These are phyloP conservation scores for Pseudomyrmex pallidus DNA, from an alignment of 1,140 invertebrate genomes.

Conservation along the genomic window DNA sequence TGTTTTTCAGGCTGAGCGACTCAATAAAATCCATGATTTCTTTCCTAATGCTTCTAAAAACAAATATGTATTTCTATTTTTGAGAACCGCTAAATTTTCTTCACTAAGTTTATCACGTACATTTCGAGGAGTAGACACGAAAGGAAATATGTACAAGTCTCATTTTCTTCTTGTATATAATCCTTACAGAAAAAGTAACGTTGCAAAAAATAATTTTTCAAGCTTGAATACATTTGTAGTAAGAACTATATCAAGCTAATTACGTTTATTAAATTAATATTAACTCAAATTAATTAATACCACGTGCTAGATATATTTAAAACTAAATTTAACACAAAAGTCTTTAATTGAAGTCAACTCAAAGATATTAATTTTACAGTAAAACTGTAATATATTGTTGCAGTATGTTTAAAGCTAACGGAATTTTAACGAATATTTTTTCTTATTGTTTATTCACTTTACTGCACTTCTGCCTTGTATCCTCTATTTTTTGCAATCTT, in stretches of 20 bases:
- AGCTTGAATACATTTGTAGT: background rate
- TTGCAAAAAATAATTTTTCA: background rate
- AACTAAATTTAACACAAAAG: no score
- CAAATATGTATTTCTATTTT: background rate
- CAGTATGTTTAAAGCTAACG: no score
- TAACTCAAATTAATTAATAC: background rate
- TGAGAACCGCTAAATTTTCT: background rate
- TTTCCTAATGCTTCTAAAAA: background rate
- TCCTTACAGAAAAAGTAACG: no score
- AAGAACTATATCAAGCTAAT: background rate
- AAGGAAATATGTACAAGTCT: background rate
- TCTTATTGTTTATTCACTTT: no score
- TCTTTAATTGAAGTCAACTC: no score
- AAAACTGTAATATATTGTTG: no score
- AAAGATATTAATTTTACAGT: no score
- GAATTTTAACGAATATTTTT: no score
- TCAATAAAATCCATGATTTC: background rate
- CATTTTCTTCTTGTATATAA: background rate
- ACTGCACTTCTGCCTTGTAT: no score
- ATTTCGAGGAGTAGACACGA: no score
- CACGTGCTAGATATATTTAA: background rate
- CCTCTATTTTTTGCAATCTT: no score
- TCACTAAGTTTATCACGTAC: background rate
- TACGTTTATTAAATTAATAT: background rate
- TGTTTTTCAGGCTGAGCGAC: background rate